Conservation (phyloP, 1,140 invertebrate genomes). For the Zaprionus capensis region DNA sequence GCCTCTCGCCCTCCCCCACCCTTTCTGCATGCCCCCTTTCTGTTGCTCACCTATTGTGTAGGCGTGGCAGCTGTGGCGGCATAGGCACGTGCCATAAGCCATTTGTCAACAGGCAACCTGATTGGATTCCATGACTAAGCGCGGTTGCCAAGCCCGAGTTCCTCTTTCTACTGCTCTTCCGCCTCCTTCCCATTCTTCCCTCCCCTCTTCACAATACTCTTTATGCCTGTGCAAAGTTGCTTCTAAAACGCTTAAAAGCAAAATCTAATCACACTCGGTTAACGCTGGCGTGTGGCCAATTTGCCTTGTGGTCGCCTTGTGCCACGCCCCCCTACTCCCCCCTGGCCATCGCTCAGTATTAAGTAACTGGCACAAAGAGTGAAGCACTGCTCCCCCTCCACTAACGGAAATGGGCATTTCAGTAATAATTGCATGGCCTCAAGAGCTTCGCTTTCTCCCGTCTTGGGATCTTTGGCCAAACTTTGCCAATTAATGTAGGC, state of each 20-base stretch:
- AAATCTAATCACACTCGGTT: constrained; percentile 70
- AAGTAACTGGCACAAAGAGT: constrained; percentile 6
- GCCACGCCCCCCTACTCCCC: background rate
- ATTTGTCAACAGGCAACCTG: constrained; percentile 73
- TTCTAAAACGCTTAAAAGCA: constrained; percentile 65
- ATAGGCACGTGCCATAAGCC: constrained; percentile 73
- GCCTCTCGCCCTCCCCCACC: background rate
- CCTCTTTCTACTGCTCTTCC: no score
- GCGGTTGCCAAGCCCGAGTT: constrained; percentile 27
- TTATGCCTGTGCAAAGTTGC: constrained; percentile 3
- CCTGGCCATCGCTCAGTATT: background rate
- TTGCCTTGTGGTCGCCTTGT: constrained; percentile 32
- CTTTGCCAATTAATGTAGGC: constrained; percentile 59
- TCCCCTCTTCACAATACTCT: background rate
- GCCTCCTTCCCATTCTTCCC: background rate
- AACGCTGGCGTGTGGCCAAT: constrained; percentile 43
- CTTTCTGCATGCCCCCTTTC: no score
- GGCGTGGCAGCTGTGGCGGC: constrained; percentile 1
- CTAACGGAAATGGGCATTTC: constrained; percentile 38
- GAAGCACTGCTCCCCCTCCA: background rate
- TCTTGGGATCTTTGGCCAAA: constrained; percentile 25
- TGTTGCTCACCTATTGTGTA: constrained; percentile 34
- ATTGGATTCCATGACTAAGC: constrained; percentile 70
- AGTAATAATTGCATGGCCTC: constrained; percentile 57
- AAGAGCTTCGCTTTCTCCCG: constrained; percentile 33